Evolutionary conservation across 2,888 invertebrate genomes (phyloP).

Genomic region (Timema cristinae): DNA sequence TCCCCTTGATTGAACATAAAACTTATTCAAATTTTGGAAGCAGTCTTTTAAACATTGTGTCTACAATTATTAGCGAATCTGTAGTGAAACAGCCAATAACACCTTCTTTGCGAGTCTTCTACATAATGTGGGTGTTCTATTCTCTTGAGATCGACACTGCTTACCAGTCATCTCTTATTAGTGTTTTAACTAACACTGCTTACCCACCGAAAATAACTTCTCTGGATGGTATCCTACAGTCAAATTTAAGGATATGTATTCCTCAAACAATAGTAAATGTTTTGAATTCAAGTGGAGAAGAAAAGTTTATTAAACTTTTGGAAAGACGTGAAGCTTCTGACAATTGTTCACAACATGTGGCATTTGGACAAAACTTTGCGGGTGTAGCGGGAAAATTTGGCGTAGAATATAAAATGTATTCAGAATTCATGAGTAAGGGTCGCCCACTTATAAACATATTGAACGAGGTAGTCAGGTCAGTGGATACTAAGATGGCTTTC

Average conservation of each 20-base stretch:
- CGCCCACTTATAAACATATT: not conserved
- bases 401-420: too few relatives aligned
- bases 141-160: not conserved
- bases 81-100: not conserved
- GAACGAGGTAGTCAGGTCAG: not conserved
- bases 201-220: not conserved
- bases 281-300: slow-evolving; percentile 1
- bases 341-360: not conserved
- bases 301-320: not conserved
- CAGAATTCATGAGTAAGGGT: not conserved
- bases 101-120: not conserved
- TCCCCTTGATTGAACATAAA: too few relatives aligned
- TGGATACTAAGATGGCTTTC: not conserved
- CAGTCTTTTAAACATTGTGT: not conserved
- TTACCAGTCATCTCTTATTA: slow-evolving; percentile 1
- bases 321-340: not conserved
- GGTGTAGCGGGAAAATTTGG: too few relatives aligned
- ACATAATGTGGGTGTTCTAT: slow-evolving; percentile 8
- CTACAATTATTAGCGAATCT: not conserved
- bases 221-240: not conserved
- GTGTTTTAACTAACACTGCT: not conserved
- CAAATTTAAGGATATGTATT: not conserved
- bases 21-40: too few relatives aligned
- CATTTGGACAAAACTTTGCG: too few relatives aligned
- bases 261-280: not conserved